Base-by-base conservation (phyloP, 2,888 invertebrate genomes). In the Alloplasta piceator region DNA sequence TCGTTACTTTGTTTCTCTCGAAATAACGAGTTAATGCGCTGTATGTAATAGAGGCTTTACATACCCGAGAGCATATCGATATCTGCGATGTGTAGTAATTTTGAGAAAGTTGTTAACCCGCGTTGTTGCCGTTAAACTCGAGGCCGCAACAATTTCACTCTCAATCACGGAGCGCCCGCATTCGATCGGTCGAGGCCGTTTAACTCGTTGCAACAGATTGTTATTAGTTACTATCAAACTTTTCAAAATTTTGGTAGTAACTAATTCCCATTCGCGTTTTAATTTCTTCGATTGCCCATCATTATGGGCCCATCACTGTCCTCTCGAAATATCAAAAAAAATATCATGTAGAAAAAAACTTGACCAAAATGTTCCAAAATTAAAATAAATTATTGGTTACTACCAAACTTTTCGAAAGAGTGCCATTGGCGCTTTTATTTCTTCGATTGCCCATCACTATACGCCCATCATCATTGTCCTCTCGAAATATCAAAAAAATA, bases 71-170 rank as follows among this genome's bases (percentile, higher is more conserved):
- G 73, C 55, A 50, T 41, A 61, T 73, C 71, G 55, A 46, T 66
- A 66, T 71, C 7, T n/a, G 36, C 26, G 16, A 50, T 12, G 66
- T 67, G 75, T 63, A 80, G 68, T 61, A 71, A 80, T 71, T 67
- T 80, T 72, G 80, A 71, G 80, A 80, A 80, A 80, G 80, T 56
- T 76, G 71, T 55, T 71, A 41, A 73, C 16, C 43, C 72, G 52
- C 63, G 61, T 63, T 41, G 61, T 63, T 41, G 46, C 36, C 71
- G 66, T 60, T 66, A 60, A 60, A 41, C 43, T 66, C 75, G 71
- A 76, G 75, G 75, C 71, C 66, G 61, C 61, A 48, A 38, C 58
- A 80, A 80, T 80, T 80, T 80, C 75, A 76, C 75, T 75, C 75
- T 55, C 61, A 55, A 80, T 66, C 55, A 36, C 10, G 43, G 43